phyloP scores from a whole-genome alignment of 2,113 vertebrate species.

The Camelus bactrianus region DNA sequence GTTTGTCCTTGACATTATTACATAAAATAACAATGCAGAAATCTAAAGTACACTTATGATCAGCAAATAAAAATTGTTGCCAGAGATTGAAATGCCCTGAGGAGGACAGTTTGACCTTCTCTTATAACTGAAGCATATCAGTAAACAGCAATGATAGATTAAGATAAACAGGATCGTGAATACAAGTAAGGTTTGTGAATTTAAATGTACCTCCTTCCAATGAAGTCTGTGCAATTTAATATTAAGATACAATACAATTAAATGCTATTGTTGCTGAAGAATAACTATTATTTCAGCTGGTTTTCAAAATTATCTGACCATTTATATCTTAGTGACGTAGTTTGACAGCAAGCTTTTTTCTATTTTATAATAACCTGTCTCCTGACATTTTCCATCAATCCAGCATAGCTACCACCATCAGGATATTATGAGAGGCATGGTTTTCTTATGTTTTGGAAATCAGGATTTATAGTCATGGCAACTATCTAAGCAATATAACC shows the following conservation, averaged over 20 bases:
- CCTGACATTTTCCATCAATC: neutral
- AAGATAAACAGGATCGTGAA: constrained; percentile 61
- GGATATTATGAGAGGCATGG: neutral
- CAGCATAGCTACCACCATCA: neutral
- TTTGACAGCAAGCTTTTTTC: neutral
- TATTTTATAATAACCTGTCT: neutral
- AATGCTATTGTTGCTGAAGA: neutral
- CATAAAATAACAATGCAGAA: constrained; percentile 80
- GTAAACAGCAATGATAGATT: constrained; percentile 71
- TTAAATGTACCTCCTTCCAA: neutral
- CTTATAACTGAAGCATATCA: constrained; percentile 75
- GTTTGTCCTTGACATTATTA: constrained; percentile 83
- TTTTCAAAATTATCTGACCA: neutral
- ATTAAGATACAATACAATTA: constrained; percentile 7
- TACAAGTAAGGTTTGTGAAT: neutral
- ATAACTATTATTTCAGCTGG: neutral
- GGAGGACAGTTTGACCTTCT: constrained; percentile 74
- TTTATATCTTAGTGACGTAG: neutral
- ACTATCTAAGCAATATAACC: neutral
- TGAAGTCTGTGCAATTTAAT: neutral
- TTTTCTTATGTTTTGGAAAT: neutral
- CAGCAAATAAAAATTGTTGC: constrained; percentile 79
- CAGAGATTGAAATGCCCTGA: constrained; percentile 73
- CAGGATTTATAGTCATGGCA: neutral
- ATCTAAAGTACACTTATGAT: constrained; percentile 78